Base-by-base conservation (phyloP, 2,113 vertebrate genomes). In the Alethe diademata region DNA sequence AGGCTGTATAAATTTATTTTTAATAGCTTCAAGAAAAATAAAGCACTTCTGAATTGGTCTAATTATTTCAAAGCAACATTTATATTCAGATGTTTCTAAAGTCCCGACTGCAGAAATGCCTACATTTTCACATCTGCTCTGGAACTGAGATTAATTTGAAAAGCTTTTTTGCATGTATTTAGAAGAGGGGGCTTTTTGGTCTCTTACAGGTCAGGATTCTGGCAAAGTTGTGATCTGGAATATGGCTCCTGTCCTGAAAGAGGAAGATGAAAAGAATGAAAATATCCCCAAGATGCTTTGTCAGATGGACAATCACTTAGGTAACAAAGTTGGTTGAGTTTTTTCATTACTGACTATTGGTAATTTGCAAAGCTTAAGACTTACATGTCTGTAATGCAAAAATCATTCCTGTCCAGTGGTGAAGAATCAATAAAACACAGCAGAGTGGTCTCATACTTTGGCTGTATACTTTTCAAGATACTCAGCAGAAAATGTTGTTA, bases 161-260 rank as follows among this genome's bases (percentile, higher is more conserved):
- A 78, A 89, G 40, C 12, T 51, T n/a, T 93, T 64, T 45, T 57
- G 31, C 18, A 6, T 58, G 6, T 56, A 11, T 42, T 76, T 58
- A 33, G 20, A 80, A 57, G 6, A 5, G 10, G 26, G 6, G 9
- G 7, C 17, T 80, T 65, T 92, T 80, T 88, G 22, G 45, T 92
- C n/a, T 65, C 19, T 90, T 94, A n/a, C 91, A 99, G 99, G 99
- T 90, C 99, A 99, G 97, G 99, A 99, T 98, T 99, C 99, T 91
- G 99, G 99, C 74, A 99, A 99, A 97, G 99, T 99, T 97, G 99
- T 99, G 97, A 99, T 99, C 95, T 99, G 99, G 99, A 99, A 99
- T 98, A 99, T 99, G 99, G 98, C 99, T 47, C 99, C 99, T 69
- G 99, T 99, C 94, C 98, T 99, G 91, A 98, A 98, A 93, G 99